Evolutionary conservation across 2,797 vertebrate genomes (phyloP).

Genomic region (Heteromormyrus szaboi): DNA sequence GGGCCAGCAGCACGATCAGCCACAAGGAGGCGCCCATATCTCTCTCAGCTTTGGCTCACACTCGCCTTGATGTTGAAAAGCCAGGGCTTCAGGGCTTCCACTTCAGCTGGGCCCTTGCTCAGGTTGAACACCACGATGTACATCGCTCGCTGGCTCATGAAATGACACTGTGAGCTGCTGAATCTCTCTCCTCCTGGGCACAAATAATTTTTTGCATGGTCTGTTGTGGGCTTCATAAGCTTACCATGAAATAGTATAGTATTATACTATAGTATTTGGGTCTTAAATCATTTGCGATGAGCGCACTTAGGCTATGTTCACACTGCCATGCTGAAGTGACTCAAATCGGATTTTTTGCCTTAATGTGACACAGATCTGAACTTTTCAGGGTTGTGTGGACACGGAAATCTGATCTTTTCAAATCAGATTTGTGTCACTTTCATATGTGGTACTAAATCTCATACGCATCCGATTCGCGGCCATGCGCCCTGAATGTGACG

Average conservation of each 20-base stretch:
- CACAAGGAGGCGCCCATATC: background rate
- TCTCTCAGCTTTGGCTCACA: background rate
- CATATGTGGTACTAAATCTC: no score
- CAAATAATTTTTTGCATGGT: background rate
- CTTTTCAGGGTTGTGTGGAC: no score
- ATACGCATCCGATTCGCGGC: no score
- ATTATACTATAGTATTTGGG: background rate
- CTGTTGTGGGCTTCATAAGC: background rate
- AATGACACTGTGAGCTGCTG: conserved; percentile 82
- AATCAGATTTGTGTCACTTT: no score
- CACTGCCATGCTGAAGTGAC: no score
- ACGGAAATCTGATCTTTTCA: no score
- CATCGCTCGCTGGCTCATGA: conserved; percentile 83
- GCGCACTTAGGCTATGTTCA: background rate
- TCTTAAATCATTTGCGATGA: background rate
- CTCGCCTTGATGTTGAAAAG: conserved; percentile 94
- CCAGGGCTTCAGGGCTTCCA: conserved; percentile 90
- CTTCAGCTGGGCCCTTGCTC: conserved; percentile 79
- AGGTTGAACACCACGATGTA: conserved; percentile 90
- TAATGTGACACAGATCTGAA: no score
- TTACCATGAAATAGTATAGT: background rate
- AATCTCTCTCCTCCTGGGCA: conserved; percentile 80
- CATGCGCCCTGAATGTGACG: no score
- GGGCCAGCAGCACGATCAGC: background rate
- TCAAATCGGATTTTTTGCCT: no score